phyloP scores from a whole-genome alignment of 2,888 invertebrate genomes.

The Thymelicus lineola region DNA sequence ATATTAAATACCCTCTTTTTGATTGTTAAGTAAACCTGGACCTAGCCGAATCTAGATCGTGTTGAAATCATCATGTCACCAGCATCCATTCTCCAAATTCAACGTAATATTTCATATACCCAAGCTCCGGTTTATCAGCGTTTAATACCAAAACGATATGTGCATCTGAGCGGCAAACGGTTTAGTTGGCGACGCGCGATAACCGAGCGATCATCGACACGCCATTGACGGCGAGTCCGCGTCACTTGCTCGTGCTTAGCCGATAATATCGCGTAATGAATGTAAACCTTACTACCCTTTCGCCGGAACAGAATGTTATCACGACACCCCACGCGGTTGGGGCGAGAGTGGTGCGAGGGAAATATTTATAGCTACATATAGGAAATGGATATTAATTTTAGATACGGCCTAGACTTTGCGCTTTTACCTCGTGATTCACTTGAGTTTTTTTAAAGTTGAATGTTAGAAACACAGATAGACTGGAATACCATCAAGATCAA shows the following conservation, averaged over 20 bases:
- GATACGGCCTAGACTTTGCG: not conserved
- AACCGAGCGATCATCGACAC: constrained; percentile 52
- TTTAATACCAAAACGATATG: constrained; percentile 16
- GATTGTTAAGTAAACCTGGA: no score
- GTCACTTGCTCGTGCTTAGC: constrained; percentile 69
- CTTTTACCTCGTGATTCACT: not conserved
- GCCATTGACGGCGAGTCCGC: constrained; percentile 67
- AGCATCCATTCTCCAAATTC: no score
- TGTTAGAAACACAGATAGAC: not conserved
- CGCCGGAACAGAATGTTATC: constrained; percentile 72
- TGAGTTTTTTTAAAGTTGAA: not conserved
- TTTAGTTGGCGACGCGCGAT: constrained; percentile 23
- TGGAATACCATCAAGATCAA: no score
- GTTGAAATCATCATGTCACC: no score
- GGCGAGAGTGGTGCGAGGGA: constrained; percentile 18
- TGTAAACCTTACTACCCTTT: constrained; percentile 62
- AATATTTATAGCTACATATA: constrained; percentile 31
- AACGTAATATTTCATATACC: not conserved
- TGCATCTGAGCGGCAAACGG: constrained; percentile 26
- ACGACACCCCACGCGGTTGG: constrained; percentile 64
- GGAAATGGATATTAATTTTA: constrained; percentile 21
- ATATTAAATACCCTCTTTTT: no score
- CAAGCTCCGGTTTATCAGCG: not conserved
- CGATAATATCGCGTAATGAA: constrained; percentile 81
- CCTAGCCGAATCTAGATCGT: no score